Base-by-base conservation (phyloP, 2,888 invertebrate genomes). In the Trichogramma evanescens region DNA sequence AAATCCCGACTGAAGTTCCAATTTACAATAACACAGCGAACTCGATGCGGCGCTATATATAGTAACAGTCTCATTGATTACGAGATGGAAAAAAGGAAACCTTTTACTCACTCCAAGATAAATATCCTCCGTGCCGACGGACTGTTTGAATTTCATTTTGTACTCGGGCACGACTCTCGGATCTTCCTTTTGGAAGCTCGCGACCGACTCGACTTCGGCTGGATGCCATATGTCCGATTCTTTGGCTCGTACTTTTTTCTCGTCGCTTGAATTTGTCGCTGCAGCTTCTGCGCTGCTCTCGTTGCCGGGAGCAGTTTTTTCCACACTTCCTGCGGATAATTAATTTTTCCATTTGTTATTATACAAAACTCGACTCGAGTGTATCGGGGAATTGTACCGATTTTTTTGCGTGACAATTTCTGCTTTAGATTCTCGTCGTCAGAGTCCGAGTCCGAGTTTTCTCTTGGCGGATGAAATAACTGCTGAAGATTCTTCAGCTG, bases 91-190 rank as follows among this genome's bases (percentile, higher is more conserved):
- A 26, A 26, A 26, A 26, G 26, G 26, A 26, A 26, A 26, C 26
- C 38, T 26, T 5, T 26, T 3, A 53, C 65, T 66, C 74, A 89
- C 91, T 81, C 91, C 90, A 55, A 95, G 81, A 78, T 85, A 95
- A 6, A 94, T 84, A 77, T 95, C 94, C 75, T 93, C 90, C 0
- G 93, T 84, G 6, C 88, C 84, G 0, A 95, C 89, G 44, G 89
- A 83, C 78, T 95, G 95, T 68, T 89, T 89, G 77, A 92, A 95
- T 66, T 86, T 84, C 75, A 94, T 88, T 45, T 87, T 86, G 79
- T 91, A 93, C 66, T 83, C 82, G 0, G 92, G 92, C 38, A 82
- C 79, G 72, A 83, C 83, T 50, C 88, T 83, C 61, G 85, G 84
- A 66, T 87, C 86, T 4, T 81, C 77, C 55, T 2, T 42, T 50